A percentile compares a stretch with the other conserved stretches of the same genome.
phyloP scores from a whole-genome alignment of 2,113 vertebrate genomes.

The Opisthocomus hoazin region DNA sequence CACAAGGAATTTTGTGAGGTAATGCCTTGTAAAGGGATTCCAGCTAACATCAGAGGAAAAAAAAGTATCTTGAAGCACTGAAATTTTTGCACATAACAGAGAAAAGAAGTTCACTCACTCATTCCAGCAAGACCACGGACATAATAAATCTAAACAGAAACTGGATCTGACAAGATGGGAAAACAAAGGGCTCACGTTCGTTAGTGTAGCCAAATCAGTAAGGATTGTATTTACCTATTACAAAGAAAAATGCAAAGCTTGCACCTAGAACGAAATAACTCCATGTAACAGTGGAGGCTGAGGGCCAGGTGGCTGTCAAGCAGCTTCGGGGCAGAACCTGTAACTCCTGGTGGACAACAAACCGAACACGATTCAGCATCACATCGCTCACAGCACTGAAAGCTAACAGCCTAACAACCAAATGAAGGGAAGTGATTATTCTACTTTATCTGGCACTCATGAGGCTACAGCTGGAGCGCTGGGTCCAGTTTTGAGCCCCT shows the following conservation, averaged over 20 bases:
- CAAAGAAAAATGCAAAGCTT: background rate
- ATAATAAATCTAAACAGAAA: background rate
- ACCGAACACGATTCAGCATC: background rate
- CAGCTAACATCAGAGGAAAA: background rate
- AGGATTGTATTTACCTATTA: background rate
- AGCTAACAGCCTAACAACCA: background rate
- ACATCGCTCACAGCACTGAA: background rate
- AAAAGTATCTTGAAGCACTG: background rate
- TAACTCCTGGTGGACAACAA: background rate
- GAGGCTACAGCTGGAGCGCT: background rate
- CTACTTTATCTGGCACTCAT: background rate
- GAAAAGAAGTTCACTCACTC: background rate
- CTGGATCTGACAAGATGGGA: background rate
- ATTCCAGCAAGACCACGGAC: background rate
- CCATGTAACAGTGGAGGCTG: background rate
- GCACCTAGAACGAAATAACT: background rate
- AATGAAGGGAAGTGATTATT: background rate
- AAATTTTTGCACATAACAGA: background rate
- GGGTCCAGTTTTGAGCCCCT: background rate
- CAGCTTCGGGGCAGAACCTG: background rate
- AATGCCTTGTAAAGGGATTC: constrained; percentile 3
- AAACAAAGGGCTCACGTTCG: background rate
- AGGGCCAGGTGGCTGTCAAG: background rate
- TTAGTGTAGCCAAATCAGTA: background rate
- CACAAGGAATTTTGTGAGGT: background rate